Evolutionary conservation across 2,888 invertebrate species (phyloP).

Genomic region (Aleiodes leptofemur): DNA sequence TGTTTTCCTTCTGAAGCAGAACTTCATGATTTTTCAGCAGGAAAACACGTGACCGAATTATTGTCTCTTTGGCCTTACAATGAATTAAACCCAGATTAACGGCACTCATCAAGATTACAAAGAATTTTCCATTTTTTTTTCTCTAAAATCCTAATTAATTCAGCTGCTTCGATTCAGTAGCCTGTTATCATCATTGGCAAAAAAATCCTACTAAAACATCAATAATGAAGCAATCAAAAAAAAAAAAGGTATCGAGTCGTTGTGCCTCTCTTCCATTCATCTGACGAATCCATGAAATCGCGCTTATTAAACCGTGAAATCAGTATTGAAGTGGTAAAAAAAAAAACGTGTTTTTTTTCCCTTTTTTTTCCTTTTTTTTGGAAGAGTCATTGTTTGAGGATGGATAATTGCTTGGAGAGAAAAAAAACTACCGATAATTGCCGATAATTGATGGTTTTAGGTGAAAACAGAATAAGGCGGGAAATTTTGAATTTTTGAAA

Average conservation of each 20-base stretch:
- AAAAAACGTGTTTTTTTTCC: not conserved
- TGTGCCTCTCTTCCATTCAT: constrained; percentile 46
- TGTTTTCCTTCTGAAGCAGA: constrained; percentile 52
- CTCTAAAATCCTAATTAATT: constrained; percentile 56
- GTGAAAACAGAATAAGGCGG: too few relatives aligned
- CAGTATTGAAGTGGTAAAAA: constrained; percentile 16
- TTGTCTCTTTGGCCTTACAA: constrained; percentile 76
- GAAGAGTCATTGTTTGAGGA: constrained; percentile 50
- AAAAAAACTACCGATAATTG: not conserved
- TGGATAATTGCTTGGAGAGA: not conserved
- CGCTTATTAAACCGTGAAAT: not conserved
- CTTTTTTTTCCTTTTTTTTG: not conserved
- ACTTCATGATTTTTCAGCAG: constrained; percentile 57
- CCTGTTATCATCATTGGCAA: constrained; percentile 73
- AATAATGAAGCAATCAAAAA: constrained; percentile 42
- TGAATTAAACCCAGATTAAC: constrained; percentile 65
- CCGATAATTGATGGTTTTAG: constrained; percentile 3
- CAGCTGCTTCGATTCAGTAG: constrained; percentile 67
- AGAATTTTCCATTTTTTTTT: constrained; percentile 69
- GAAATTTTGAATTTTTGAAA: too few relatives aligned
- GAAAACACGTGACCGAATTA: constrained; percentile 56
- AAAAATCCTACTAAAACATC: constrained; percentile 43
- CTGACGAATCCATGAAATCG: constrained; percentile 56
- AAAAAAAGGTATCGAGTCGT: constrained; percentile 32
- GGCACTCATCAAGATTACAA: constrained; percentile 75